A percentile compares a stretch with the other conserved stretches of the same genome.
These are phyloP conservation scores for Dicrurus megarhynchus DNA, from an alignment of 2,113 vertebrate species.

Conservation along the genomic window DNA sequence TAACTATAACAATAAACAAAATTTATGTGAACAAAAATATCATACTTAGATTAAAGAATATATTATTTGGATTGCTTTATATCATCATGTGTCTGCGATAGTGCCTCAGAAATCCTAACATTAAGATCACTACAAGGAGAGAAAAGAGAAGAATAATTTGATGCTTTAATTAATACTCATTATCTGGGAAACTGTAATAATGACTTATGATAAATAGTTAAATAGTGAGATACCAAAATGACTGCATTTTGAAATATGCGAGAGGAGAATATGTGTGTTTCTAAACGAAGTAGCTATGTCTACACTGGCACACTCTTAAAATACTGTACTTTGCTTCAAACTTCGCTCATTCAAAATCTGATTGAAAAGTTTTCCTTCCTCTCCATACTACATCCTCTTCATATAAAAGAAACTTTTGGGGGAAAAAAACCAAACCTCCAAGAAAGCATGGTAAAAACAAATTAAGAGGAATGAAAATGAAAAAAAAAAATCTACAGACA, in stretches of 20 bases:
- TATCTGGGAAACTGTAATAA: neutral
- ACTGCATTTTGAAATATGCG: neutral
- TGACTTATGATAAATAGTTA: neutral
- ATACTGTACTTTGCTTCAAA: neutral
- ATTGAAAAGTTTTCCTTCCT: neutral
- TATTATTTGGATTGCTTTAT: neutral
- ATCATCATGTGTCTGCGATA: neutral
- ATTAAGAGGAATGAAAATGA: neutral
- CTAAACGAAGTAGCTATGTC: neutral
- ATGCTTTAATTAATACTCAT: neutral
- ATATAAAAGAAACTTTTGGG: neutral
- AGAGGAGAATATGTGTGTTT: neutral
- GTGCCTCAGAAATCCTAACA: neutral
- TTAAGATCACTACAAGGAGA: neutral
- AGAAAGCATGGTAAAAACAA: neutral
- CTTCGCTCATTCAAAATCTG: neutral
- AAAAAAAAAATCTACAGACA: rapidly evolving
- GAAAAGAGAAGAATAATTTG: neutral
- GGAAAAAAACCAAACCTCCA: neutral
- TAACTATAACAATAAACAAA: neutral
- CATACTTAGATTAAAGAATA: neutral
- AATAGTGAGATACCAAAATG: neutral
- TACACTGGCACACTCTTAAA: neutral
- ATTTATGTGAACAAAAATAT: neutral
- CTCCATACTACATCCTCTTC: neutral